Percentiles rank a stretch among this genome's conserved stretches.
These are phyloP conservation scores for Temnothorax curvispinosus DNA, from an alignment of 1,140 invertebrate genomes.

Conservation along the genomic window DNA sequence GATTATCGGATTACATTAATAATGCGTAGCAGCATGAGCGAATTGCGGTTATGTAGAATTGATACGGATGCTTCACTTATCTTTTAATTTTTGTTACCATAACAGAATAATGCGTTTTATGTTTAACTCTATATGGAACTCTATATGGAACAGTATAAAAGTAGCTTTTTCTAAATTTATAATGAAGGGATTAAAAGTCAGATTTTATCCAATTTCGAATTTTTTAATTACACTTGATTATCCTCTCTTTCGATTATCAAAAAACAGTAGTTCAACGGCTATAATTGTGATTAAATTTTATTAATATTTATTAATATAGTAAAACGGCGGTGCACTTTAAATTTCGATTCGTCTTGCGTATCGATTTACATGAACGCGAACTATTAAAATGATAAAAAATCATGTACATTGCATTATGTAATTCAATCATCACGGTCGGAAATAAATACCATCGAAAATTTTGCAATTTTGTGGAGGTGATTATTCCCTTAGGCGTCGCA, in stretches of 20 bases:
- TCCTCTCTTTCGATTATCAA: neutral
- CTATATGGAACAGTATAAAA: neutral
- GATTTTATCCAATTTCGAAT: neutral
- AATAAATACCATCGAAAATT: slow-evolving; percentile 16
- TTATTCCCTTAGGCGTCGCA: slow-evolving; percentile 18
- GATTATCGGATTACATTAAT: slow-evolving; percentile 56
- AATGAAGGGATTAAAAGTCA: neutral
- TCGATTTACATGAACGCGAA: neutral
- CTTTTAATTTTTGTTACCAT: slow-evolving; percentile 41
- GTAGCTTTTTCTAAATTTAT: slow-evolving; percentile 24
- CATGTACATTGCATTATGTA: neutral
- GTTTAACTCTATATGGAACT: neutral
- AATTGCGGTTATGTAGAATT: slow-evolving; percentile 54
- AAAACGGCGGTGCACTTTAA: neutral
- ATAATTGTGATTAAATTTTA: slow-evolving; percentile 19
- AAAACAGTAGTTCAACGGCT: neutral
- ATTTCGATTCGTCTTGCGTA: neutral
- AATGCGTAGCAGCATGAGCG: slow-evolving; percentile 29
- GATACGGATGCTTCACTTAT: slow-evolving; percentile 23
- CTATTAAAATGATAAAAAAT: slow-evolving; percentile 28
- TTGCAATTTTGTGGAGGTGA: neutral
- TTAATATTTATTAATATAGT: neutral
- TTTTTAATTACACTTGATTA: slow-evolving; percentile 12
- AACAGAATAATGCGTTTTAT: neutral
- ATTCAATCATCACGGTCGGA: slow-evolving; percentile 9